Evolutionary conservation across 35 echinoderm and acorn worm genomes (phyloP).

Genomic region (Anneissia japonica): DNA sequence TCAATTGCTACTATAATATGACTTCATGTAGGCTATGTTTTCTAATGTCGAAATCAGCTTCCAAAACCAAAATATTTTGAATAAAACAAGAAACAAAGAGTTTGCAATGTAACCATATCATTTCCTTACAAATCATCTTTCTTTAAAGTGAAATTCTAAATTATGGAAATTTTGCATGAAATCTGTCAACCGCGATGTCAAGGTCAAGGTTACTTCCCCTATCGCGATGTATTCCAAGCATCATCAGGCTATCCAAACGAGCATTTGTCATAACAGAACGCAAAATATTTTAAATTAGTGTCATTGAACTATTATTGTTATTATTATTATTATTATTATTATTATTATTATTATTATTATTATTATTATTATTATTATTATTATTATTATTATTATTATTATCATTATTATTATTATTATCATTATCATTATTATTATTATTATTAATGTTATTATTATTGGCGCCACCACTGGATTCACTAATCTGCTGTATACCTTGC

Average conservation of each 20-base stretch:
- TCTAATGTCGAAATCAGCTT: too few species aligned
- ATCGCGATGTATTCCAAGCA: background rate
- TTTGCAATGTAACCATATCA: background rate
- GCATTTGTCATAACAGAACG: background rate
- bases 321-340: constrained; percentile 5
- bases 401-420: constrained; percentile 5
- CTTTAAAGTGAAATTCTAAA: background rate
- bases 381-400: constrained; percentile 5
- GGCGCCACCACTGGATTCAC: too few species aligned
- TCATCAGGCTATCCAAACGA: background rate
- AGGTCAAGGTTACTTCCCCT: background rate
- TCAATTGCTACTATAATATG: too few species aligned
- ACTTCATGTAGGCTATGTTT: too few species aligned
- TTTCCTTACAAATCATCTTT: background rate
- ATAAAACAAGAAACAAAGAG: too few species aligned
- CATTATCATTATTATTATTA: background rate
- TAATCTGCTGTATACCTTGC: too few species aligned
- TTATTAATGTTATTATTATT: background rate
- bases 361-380: constrained; percentile 5
- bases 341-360: constrained; percentile 5
- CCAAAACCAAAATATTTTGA: too few species aligned
- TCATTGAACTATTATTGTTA: background rate
- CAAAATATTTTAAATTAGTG: background rate
- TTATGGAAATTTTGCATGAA: background rate
- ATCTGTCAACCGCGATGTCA: background rate